phyloP scores from a whole-genome alignment of 2,797 vertebrate genomes.

The Lagodon rhomboides region DNA sequence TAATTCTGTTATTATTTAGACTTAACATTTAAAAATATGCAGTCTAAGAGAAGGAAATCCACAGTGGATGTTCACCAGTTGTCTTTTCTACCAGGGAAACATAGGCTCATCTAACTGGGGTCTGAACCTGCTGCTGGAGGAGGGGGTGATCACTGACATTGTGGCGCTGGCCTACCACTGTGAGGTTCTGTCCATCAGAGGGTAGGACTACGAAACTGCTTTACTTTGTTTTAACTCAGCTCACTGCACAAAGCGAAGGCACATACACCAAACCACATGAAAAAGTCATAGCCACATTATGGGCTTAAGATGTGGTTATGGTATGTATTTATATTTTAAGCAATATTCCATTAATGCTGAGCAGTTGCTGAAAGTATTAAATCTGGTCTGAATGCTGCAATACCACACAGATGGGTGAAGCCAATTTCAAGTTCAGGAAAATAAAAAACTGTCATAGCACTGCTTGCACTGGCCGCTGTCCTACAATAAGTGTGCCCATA shows the following conservation, averaged over 20 bases:
- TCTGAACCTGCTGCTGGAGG: constrained; percentile 93
- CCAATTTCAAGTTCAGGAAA: too few species aligned
- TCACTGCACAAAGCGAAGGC: not conserved
- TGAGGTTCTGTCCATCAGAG: constrained; percentile 93
- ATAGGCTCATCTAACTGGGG: constrained; percentile 95
- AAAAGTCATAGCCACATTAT: not conserved
- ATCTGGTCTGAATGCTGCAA: too few species aligned
- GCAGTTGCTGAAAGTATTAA: too few species aligned
- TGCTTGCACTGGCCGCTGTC: too few species aligned
- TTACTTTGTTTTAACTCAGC: not conserved
- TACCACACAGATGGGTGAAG: too few species aligned
- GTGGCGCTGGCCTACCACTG: constrained; percentile 91
- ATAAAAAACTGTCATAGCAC: too few species aligned
- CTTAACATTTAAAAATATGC: not conserved
- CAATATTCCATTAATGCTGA: too few species aligned
- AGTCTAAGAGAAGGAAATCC: not conserved
- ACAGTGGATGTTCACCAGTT: not conserved
- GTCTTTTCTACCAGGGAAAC: constrained; percentile 87
- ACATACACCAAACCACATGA: not conserved
- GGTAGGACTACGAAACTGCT: constrained; percentile 81
- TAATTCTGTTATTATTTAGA: not conserved
- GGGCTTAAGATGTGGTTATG: not conserved
- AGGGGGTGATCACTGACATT: constrained; percentile 94
- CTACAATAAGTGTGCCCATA: too few species aligned
- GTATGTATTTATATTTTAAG: too few species aligned